Base-by-base conservation (phyloP, 2,888 invertebrate genomes). In the Arge pagana region DNA sequence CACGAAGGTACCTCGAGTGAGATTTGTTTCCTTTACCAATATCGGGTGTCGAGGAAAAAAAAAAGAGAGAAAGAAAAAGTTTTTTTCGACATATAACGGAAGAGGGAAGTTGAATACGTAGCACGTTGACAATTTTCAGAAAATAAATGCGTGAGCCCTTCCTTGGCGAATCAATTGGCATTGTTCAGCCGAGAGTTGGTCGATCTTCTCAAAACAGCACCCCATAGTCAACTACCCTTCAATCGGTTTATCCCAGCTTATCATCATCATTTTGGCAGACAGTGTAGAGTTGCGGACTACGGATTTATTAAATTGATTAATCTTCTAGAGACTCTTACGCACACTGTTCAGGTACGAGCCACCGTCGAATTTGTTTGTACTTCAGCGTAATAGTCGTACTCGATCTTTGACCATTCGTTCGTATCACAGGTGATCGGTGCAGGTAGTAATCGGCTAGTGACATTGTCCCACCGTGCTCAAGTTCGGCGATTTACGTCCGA, bases 191-290 rank as follows among this genome's bases (percentile, higher is more conserved):
- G 93, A 1, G 96, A 97, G 77, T 81, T 95, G 15, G 85, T 91
- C 1, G 95, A 95, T 72, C 77, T 95, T 52, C 79, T 95, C 53
- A 89, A 90, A 66, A 89, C 88, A 42, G 87, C 87, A 16, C 88
- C 92, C 0, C 85, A 87, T 58, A 90, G 93, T 67, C 88, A 89
- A 51, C 85, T 97, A 77, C 85, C 88, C 3, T 88, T 91, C 72
- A 85, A 81, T 75, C 90, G 93, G 67, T 90, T 96, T 60, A 95
- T 96, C 65, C 96, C 96, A 2, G 89, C 93, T 1, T 97, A 96
- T 79, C 96, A 97, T 74, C 95, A 95, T 77, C 96, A 96, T 77
- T 97, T 96, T 76, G 95, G 96, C 0, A 84, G 93, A 24, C 96
- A 97, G 76, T 96, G 96, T 73, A 85, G 95, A 48, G 95, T 97